Evolutionary conservation across 2,113 vertebrate genomes (phyloP).

Genomic region (Sialia sialis): DNA sequence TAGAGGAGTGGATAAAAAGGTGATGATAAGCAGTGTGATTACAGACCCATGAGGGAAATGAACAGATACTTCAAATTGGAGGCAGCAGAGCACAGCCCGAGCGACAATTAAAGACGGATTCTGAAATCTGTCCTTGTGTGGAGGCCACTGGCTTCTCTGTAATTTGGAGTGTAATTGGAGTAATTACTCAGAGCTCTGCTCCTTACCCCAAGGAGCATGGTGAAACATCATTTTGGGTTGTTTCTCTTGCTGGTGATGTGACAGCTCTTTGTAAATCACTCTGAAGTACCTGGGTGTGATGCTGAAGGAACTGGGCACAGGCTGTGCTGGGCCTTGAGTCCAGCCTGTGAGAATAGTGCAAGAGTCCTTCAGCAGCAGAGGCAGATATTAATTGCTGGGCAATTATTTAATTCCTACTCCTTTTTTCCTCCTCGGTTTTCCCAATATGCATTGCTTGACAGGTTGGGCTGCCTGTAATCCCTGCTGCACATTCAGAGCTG

Average conservation of each 20-base stretch:
- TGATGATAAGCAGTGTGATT: background rate
- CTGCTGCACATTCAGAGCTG: background rate
- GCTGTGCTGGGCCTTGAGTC: background rate
- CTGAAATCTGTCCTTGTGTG: background rate
- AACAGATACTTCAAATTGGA: background rate
- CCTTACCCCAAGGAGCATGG: background rate
- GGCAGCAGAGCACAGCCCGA: background rate
- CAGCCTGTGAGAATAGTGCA: background rate
- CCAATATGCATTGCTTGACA: background rate
- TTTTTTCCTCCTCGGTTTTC: background rate
- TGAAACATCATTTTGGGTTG: background rate
- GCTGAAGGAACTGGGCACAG: background rate
- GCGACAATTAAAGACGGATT: background rate
- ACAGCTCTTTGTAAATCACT: background rate
- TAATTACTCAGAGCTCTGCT: background rate
- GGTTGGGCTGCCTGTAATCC: background rate
- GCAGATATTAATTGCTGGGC: background rate
- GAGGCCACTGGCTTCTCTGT: background rate
- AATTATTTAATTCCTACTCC: background rate
- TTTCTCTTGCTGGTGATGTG: background rate
- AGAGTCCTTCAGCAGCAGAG: background rate
- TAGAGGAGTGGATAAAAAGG: background rate
- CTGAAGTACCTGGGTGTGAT: background rate
- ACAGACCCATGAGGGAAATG: background rate
- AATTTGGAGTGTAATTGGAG: background rate